Conservation (phyloP, 2,888 invertebrate genomes). For the Lydus trimaculatus region DNA sequence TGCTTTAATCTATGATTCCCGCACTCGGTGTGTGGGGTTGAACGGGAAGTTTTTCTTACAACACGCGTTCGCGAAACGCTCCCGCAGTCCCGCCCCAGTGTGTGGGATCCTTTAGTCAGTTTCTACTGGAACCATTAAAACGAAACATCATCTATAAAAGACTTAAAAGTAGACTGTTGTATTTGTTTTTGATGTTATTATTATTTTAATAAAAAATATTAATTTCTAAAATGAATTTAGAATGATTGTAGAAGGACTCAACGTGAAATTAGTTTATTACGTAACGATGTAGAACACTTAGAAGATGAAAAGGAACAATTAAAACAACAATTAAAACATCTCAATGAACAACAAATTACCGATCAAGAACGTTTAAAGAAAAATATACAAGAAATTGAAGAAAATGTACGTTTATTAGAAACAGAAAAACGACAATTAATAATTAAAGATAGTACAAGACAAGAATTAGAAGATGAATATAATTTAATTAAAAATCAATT, state of each 20-base stretch:
- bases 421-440: conserved; percentile 65
- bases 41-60: too few species aligned
- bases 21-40: too few species aligned
- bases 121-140: too few species aligned
- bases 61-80: too few species aligned
- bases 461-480: conserved; percentile 65
- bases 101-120: too few species aligned
- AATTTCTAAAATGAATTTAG: too few species aligned
- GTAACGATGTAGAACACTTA: conserved; percentile 65
- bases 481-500: conserved; percentile 64
- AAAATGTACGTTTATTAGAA: conserved; percentile 64
- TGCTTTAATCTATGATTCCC: too few species aligned
- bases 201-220: conserved; percentile 11
- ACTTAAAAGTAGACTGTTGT: too few species aligned
- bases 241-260: conserved; percentile 57
- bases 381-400: conserved; percentile 62
- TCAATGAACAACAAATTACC: conserved; percentile 32
- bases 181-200: too few species aligned
- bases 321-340: conserved; percentile 61
- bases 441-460: conserved; percentile 59
- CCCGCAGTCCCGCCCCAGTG: too few species aligned
- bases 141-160: too few species aligned
- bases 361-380: conserved; percentile 63
- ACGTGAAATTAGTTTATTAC: conserved; percentile 65
- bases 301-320: conserved; percentile 68